Conservation (phyloP, 2,113 vertebrate species). For the Protobothrops mucrosquamatus region DNA sequence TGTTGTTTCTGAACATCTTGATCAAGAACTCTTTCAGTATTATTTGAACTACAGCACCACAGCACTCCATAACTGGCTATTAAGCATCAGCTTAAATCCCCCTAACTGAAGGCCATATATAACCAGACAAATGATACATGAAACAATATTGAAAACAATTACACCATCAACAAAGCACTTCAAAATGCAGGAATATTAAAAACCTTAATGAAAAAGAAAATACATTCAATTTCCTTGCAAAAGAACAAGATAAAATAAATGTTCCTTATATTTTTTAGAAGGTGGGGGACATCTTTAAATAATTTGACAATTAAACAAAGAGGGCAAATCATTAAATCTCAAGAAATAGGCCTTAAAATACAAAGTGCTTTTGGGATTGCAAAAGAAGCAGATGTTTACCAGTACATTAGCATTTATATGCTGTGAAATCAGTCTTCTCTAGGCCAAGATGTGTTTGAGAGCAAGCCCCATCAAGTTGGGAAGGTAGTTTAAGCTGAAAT, state of each 20-base stretch:
- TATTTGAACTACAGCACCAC: not conserved
- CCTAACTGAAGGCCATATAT: not conserved
- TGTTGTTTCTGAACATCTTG: not conserved
- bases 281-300: not conserved
- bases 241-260: not conserved
- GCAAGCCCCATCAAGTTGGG: not conserved
- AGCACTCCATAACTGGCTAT: not conserved
- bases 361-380: not conserved
- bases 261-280: not conserved
- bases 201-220: not conserved
- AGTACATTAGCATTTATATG: constrained; percentile 28
- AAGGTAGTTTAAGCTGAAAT: not conserved
- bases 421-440: not conserved
- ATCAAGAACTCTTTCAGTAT: not conserved
- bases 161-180: not conserved
- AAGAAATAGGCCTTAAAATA: not conserved
- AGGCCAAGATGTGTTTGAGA: not conserved
- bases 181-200: not conserved
- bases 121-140: not conserved
- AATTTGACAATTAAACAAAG: not conserved
- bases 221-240: not conserved
- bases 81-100: not conserved
- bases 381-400: not conserved
- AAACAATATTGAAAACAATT: not conserved
- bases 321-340: not conserved